Evolutionary conservation across 2,888 invertebrate species (phyloP).

Genomic region (Rhagonycha fulva): DNA sequence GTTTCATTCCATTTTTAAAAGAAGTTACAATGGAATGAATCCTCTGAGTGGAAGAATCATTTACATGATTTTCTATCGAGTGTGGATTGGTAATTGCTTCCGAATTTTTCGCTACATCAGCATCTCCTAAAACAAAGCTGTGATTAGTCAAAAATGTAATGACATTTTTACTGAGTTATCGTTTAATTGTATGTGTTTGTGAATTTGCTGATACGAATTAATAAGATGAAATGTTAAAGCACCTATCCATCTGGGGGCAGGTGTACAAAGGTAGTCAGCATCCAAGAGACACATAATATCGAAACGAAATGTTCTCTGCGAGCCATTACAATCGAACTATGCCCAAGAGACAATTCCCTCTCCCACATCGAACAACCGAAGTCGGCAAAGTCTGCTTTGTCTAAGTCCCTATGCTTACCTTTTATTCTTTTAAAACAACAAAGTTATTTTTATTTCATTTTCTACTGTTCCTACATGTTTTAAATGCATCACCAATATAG

Average conservation of each 20-base stretch:
- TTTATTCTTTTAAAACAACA: constrained; percentile 29
- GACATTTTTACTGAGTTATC: not conserved
- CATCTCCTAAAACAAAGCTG: constrained; percentile 13
- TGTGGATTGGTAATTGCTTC: constrained; percentile 6
- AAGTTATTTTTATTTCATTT: constrained; percentile 25
- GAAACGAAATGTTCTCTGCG: constrained; percentile 37
- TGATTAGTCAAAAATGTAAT: not conserved
- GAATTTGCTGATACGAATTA: constrained; percentile 23
- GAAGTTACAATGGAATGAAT: constrained; percentile 1
- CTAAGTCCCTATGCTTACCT: constrained; percentile 35
- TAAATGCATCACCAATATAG: not conserved
- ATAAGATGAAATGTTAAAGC: constrained; percentile 27
- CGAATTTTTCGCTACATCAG: constrained; percentile 13
- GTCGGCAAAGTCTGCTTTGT: constrained; percentile 31
- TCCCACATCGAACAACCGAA: constrained; percentile 32
- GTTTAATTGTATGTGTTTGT: constrained; percentile 12
- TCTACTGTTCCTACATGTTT: not conserved
- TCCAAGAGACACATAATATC: constrained; percentile 39
- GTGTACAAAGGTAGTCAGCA: constrained; percentile 32
- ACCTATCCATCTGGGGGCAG: constrained; percentile 31
- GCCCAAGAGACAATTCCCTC: constrained; percentile 36
- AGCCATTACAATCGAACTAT: constrained; percentile 42
- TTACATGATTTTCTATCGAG: not conserved
- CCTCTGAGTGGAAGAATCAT: constrained; percentile 4
- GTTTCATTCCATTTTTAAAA: constrained; percentile 19